Evolutionary conservation across 35 echinoderm and acorn worm species (phyloP).

Genomic region (Amphiura filiformis): DNA sequence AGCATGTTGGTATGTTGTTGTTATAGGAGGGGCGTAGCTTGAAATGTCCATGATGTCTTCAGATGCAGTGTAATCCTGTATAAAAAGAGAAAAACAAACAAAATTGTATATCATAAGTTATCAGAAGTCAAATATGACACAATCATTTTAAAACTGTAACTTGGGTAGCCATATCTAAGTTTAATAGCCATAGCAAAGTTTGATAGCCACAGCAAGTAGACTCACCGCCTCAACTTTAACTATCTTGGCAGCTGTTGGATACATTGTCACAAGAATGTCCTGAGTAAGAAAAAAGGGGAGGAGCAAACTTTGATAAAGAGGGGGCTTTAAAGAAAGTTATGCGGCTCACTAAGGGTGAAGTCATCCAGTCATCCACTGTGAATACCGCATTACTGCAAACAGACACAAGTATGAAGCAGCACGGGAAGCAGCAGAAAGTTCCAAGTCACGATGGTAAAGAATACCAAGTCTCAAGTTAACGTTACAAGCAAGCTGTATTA

Average conservation of each 20-base stretch:
- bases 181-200: too few relatives aligned
- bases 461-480: background rate
- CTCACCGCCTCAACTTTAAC: slow-evolving; percentile 73
- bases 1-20: slow-evolving; percentile 63
- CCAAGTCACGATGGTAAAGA: background rate
- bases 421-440: background rate
- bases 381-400: background rate
- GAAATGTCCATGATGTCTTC: slow-evolving; percentile 99
- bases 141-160: too few relatives aligned
- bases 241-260: slow-evolving; percentile 56
- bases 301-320: background rate
- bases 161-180: too few relatives aligned
- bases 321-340: background rate
- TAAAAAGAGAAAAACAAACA: slow-evolving; percentile 13
- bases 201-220: background rate
- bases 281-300: background rate
- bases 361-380: slow-evolving; percentile 8
- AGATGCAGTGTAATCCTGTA: slow-evolving; percentile 86
- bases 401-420: background rate
- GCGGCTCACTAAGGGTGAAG: background rate
- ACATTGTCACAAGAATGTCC: slow-evolving; percentile 43
- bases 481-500: background rate
- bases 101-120: background rate
- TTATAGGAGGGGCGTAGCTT: slow-evolving; percentile 49
- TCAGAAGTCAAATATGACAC: too few relatives aligned